phyloP scores from a whole-genome alignment of 2,113 vertebrate genomes.

The Tyrannus savana region DNA sequence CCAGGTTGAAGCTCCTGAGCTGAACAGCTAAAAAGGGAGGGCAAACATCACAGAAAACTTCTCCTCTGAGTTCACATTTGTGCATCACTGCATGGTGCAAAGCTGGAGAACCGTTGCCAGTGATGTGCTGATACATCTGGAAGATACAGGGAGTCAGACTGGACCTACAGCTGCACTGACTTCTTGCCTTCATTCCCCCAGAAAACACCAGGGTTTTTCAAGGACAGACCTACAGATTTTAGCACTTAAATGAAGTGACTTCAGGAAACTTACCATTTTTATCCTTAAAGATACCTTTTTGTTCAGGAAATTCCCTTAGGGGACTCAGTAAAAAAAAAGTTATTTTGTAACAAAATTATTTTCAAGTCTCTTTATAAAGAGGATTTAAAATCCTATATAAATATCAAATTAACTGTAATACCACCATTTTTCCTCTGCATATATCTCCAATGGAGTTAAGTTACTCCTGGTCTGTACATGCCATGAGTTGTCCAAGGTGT shows the following conservation, averaged over 20 bases:
- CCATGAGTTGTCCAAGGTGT: background rate
- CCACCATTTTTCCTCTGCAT: background rate
- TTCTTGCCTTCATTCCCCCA: background rate
- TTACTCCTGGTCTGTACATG: background rate
- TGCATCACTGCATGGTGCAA: background rate
- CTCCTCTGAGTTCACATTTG: background rate
- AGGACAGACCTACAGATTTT: background rate
- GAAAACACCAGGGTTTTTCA: background rate
- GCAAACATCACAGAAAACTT: background rate
- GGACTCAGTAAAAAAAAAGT: background rate
- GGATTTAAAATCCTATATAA: background rate
- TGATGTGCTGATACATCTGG: background rate
- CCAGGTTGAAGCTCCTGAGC: background rate
- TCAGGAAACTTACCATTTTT: background rate
- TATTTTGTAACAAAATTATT: background rate
- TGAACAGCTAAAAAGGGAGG: background rate
- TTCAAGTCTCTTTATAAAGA: background rate
- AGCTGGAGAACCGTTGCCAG: background rate
- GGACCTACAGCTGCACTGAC: background rate
- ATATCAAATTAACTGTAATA: background rate
- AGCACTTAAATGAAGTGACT: background rate
- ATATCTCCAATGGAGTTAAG: background rate
- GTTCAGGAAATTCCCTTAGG: background rate
- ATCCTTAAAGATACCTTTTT: background rate
- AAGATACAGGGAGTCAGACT: background rate